Conservation (phyloP, 2,888 invertebrate genomes). For the Noctuana brunneofusca region DNA sequence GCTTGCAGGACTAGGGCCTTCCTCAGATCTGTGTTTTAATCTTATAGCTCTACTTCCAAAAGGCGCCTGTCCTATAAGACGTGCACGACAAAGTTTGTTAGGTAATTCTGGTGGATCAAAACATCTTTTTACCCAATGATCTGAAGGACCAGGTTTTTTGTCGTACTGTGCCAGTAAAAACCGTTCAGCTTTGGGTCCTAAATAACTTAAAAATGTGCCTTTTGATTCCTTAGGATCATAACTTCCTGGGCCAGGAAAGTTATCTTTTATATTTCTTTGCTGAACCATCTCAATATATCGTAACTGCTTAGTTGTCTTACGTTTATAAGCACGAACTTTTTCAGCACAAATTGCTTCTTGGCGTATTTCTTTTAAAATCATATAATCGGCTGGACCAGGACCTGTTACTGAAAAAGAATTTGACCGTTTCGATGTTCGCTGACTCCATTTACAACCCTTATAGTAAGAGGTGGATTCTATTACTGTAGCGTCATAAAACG, state of each 20-base stretch:
- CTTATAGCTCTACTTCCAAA: conserved; percentile 63
- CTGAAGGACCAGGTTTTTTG: conserved; percentile 59
- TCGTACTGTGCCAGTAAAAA: conserved; percentile 47
- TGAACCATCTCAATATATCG: conserved; percentile 68
- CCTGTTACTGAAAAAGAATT: conserved; percentile 40
- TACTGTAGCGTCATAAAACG: conserved; percentile 61
- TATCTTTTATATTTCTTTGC: conserved; percentile 54
- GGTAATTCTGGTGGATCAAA: conserved; percentile 55
- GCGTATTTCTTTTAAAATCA: conserved; percentile 45
- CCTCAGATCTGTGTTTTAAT: conserved; percentile 52
- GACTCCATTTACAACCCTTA: conserved; percentile 73
- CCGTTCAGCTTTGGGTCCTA: conserved; percentile 58
- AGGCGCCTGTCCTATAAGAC: conserved; percentile 52
- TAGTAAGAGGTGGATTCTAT: conserved; percentile 61
- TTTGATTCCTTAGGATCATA: conserved; percentile 57
- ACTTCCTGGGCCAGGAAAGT: conserved; percentile 59
- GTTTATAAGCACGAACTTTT: conserved; percentile 53
- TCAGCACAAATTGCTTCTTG: conserved; percentile 55
- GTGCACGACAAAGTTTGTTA: conserved; percentile 49
- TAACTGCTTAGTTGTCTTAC: conserved; percentile 61
- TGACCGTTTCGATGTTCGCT: conserved; percentile 52
- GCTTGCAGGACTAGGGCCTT: conserved; percentile 63
- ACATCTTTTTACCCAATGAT: conserved; percentile 57
- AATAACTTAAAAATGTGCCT: conserved; percentile 47
- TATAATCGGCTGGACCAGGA: conserved; percentile 68